Base-by-base conservation (phyloP, 2,113 vertebrate species). In the Geococcyx californianus region DNA sequence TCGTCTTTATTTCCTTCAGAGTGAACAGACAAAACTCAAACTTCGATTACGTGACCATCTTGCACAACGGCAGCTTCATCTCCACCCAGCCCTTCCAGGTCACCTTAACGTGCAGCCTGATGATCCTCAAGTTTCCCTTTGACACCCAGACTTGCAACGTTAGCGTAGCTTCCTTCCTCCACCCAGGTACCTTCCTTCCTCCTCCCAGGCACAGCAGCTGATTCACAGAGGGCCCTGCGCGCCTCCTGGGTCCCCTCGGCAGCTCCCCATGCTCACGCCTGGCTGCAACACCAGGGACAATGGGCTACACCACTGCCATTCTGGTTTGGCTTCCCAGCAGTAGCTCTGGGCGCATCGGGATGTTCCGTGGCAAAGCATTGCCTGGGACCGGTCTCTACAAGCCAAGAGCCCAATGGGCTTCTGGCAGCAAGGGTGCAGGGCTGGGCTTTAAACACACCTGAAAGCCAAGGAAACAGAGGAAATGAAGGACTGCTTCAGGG, bases 111-210 rank as follows among this genome's bases (percentile, higher is more conserved):
- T 98, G 97, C 82, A 70, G 89, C 26, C n/a, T 98, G 85, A 59
- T 51, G 18, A 96, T 97, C 89, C 20, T 96, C 89, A 97, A 82
- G 64, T 97, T 98, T 62, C 97, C 97, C 25, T 98, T 98, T 7
- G 97, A 98, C 85, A 91, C 73, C 40, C 97, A 97, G 95, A 92
- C 0, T 0, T 97, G 97, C 90, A 95, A 95, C 58, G 9, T 97
- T 38, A 96, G 47, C 18, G 0, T 97, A 20, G 63, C 72, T 42
- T 96, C 94, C 0, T 90, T 67, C 4, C 86, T 94, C 45, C 69
- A 96, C 84, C 23, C 82, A 84, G 97, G 96, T 97, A n/a, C n/a
- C 72, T 42, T 96, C 94, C 0, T 90, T 67, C 4, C 86, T 94
- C 45, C 69, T 96, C 84, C 23, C 82, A 84, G 97, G 96, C 97